Evolutionary conservation across 1,140 invertebrate species (phyloP).

Genomic region (Helicoverpa zea): DNA sequence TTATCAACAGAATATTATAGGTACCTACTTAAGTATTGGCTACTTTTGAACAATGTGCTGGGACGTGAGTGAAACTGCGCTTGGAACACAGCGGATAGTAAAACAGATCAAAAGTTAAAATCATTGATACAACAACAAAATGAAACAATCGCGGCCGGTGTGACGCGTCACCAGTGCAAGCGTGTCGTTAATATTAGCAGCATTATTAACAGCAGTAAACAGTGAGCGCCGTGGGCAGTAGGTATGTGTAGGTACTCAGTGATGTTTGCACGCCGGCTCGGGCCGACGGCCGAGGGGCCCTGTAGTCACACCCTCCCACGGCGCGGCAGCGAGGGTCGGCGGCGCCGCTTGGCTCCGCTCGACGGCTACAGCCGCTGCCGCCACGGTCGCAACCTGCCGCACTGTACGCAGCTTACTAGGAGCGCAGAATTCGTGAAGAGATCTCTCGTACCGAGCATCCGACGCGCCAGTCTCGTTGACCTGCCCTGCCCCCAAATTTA

Average conservation of each 20-base stretch:
- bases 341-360: conserved; percentile 43
- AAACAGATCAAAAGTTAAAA: neutral
- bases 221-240: conserved; percentile 24
- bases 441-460: conserved; percentile 26
- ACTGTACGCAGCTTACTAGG: conserved; percentile 79
- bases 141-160: conserved; percentile 13
- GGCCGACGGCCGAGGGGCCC: conserved; percentile 58
- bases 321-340: conserved; percentile 50
- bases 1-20: too few species aligned
- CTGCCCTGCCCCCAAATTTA: conserved; percentile 45
- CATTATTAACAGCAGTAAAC: conserved; percentile 44
- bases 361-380: conserved; percentile 59
- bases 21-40: too few species aligned
- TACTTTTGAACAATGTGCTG: too few species aligned
- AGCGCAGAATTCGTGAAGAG: conserved; percentile 62
- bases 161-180: neutral
- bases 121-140: conserved; percentile 32
- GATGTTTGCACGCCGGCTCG: conserved; percentile 41
- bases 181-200: conserved; percentile 21
- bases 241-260: conserved; percentile 48
- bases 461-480: conserved; percentile 51
- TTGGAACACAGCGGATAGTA: too few species aligned
- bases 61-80: too few species aligned
- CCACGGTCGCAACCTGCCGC: conserved; percentile 70
- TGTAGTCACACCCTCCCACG: conserved; percentile 64